Evolutionary conservation across 2,797 vertebrate genomes (phyloP).

Genomic region (Scleropages formosus): DNA sequence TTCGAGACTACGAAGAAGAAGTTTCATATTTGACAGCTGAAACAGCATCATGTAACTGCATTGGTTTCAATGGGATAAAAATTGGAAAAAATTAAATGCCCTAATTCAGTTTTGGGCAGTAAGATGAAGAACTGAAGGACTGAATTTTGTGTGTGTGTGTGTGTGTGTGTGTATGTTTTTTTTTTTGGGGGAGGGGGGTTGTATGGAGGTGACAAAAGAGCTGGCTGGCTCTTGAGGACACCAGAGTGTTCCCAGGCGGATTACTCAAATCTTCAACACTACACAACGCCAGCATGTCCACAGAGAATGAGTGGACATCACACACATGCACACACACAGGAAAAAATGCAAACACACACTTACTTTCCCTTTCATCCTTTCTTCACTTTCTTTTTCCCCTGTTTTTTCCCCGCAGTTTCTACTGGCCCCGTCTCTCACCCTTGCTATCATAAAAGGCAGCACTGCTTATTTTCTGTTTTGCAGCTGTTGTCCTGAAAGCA

Average conservation of each 20-base stretch:
- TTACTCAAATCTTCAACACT: conserved; percentile 64
- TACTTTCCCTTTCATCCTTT: conserved; percentile 9
- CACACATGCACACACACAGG: conserved; percentile 33
- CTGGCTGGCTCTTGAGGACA: conserved; percentile 70
- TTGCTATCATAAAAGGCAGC: neutral
- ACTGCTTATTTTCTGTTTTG: conserved; percentile 14
- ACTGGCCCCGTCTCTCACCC: neutral
- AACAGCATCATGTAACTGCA: too few relatives aligned
- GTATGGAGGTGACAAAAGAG: conserved; percentile 41
- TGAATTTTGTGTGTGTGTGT: too few relatives aligned
- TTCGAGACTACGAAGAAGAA: too few relatives aligned
- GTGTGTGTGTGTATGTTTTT: too few relatives aligned
- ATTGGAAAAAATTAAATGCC: neutral
- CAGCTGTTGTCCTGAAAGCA: neutral
- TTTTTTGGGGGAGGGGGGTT: conserved; percentile 29
- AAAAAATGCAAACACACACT: conserved; percentile 13
- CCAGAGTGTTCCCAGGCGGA: conserved; percentile 72
- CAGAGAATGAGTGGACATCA: conserved; percentile 51
- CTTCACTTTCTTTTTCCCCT: neutral
- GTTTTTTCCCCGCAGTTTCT: neutral
- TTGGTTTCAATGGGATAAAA: too few relatives aligned
- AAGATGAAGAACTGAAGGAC: conserved; percentile 3
- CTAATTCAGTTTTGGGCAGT: conserved; percentile 8
- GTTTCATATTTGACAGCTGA: too few relatives aligned
- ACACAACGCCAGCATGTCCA: conserved; percentile 51